Base-by-base conservation (phyloP, 2,113 vertebrate genomes). In the Sarotherodon lohbergeri region DNA sequence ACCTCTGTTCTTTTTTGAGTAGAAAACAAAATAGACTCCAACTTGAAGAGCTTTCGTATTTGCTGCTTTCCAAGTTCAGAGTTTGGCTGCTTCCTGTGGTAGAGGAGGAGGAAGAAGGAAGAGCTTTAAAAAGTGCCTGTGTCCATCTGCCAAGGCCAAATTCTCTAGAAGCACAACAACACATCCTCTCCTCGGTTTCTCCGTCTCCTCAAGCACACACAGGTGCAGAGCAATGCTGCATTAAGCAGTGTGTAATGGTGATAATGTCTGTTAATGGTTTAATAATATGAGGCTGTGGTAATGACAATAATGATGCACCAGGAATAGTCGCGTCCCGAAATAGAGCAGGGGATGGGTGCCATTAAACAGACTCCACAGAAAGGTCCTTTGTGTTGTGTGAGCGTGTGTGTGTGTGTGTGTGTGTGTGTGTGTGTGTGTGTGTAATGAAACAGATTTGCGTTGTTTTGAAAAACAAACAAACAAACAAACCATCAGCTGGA, bases 241-340 rank as follows among this genome's bases (percentile, higher is more conserved):
- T 11, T 85, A 17, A 78, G 27, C 41, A 55, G 17, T 80, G 41
- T 48, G 50, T 93, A 94, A 94, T 90, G 84, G 81, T 87, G 84
- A 80, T 91, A 93, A 93, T 91, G 91, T 63, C 83, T 66, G 41
- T 56, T 93, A 94, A 94, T 85, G 71, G 61, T 81, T 73, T 91
- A 89, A 93, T 86, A 82, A 91, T 85, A 50, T 61, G 61, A 86
- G 79, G 55, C 81, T 78, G 82, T 93, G 89, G 17, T 94, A 94
- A 95, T 94, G 87, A 88, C 85, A 91, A 68, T 92, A 94, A 95
- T 94, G 87, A 90, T 73, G 86, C 57, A 52, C 88, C 91, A 90
- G 80, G 63, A 94, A 94, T 95, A 95, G 94, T 27, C 2, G 3
- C 63, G 14, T 91, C 92, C 86, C 6, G 73, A 93, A 94, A 93